These are phyloP conservation scores for Dermochelys coriacea DNA, from an alignment of 2,797 vertebrate genomes.

Conservation along the genomic window DNA sequence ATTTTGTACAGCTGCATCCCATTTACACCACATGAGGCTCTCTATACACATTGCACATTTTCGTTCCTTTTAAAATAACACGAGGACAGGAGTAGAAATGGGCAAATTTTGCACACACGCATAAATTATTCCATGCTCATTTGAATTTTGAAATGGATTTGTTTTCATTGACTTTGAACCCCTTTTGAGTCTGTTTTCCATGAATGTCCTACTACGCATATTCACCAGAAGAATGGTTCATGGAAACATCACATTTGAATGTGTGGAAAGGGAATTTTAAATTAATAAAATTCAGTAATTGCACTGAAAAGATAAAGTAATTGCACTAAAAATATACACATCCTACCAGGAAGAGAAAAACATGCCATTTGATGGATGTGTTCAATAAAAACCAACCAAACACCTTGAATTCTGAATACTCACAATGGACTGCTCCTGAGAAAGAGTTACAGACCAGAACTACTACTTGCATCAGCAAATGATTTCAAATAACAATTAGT, in stretches of 20 bases:
- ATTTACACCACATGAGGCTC: background rate
- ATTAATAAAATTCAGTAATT: background rate
- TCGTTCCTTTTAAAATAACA: background rate
- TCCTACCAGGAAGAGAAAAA: background rate
- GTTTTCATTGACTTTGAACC: background rate
- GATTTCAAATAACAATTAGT: constrained; percentile 66
- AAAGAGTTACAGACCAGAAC: constrained; percentile 42
- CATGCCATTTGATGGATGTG: constrained; percentile 41
- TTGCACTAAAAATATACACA: constrained; percentile 19
- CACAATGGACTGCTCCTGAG: constrained; percentile 57
- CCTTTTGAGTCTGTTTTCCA: background rate
- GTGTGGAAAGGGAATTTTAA: background rate
- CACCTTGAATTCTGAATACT: constrained; percentile 27
- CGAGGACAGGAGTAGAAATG: background rate
- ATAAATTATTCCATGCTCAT: background rate
- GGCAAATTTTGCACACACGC: background rate
- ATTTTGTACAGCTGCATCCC: background rate
- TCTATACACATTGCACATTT: background rate
- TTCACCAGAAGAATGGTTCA: background rate
- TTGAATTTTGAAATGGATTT: background rate
- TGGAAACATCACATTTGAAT: background rate
- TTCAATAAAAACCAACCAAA: constrained; percentile 63
- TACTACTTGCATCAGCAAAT: constrained; percentile 56
- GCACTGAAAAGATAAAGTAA: constrained; percentile 32
- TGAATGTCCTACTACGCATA: background rate